A percentile compares a stretch with the other conserved stretches of the same genome.
These are phyloP conservation scores for Sebastolobus altivelis DNA, from an alignment of 2,797 vertebrate genomes.

Conservation along the genomic window DNA sequence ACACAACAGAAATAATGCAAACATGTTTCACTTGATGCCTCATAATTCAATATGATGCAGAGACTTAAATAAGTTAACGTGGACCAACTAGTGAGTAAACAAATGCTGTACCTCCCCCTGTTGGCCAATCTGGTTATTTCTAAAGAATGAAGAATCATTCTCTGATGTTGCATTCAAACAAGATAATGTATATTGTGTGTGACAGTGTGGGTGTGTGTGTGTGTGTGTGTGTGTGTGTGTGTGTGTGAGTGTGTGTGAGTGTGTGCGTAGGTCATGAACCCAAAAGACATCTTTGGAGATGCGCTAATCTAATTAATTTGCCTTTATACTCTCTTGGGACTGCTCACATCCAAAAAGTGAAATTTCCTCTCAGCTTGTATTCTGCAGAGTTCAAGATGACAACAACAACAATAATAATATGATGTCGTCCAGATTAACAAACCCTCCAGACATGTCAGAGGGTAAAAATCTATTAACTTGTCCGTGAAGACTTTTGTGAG, in stretches of 20 bases:
- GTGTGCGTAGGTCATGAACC: not conserved
- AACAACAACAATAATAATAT: not conserved
- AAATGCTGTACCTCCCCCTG: conserved; percentile 25
- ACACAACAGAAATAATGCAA: not conserved
- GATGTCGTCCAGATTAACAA: not conserved
- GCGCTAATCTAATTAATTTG: not conserved
- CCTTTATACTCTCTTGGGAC: not conserved
- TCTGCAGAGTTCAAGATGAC: not conserved
- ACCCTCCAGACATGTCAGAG: not conserved
- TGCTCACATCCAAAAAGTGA: not conserved
- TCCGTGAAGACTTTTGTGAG: not conserved
- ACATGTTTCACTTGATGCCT: not conserved
- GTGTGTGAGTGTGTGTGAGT: not conserved
- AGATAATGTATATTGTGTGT: not conserved
- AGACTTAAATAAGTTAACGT: not conserved
- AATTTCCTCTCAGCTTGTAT: not conserved
- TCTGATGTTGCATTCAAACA: not conserved
- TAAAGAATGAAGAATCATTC: not conserved
- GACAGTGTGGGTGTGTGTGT: not conserved
- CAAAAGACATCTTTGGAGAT: not conserved
- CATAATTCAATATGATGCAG: not conserved
- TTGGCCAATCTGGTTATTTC: conserved; percentile 8
- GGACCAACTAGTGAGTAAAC: not conserved
- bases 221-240: not conserved
- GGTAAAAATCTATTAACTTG: not conserved